Conservation (phyloP, 2,113 vertebrate genomes). For the Oriolus oriolus region DNA sequence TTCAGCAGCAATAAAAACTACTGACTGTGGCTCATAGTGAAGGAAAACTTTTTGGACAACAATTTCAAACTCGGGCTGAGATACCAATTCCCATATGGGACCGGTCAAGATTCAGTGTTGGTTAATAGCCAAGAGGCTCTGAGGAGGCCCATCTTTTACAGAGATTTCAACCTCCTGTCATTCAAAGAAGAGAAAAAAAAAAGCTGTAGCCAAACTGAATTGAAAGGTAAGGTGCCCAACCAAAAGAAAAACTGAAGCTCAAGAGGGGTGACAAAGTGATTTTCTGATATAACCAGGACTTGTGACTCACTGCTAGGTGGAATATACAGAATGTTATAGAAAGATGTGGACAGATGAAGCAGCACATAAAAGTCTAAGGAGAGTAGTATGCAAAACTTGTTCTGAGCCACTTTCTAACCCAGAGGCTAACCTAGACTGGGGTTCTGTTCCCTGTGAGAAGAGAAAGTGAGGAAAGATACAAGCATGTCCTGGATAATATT, state of each 20-base stretch:
- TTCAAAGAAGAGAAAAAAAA: neutral
- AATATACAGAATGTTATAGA: neutral
- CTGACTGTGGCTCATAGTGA: neutral
- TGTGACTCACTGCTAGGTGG: neutral
- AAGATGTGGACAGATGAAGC: neutral
- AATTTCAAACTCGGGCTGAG: neutral
- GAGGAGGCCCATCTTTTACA: neutral
- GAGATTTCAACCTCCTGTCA: neutral
- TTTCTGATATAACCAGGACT: neutral
- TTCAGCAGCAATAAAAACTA: neutral
- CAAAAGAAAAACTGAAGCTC: neutral
- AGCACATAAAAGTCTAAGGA: neutral
- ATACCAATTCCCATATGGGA: neutral
- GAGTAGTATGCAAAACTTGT: neutral
- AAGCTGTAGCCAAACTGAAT: neutral
- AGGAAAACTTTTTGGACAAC: neutral
- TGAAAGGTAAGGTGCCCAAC: neutral
- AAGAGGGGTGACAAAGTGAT: accelerated
- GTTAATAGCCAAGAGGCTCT: neutral
- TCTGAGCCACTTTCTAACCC: neutral
- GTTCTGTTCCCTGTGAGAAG: neutral
- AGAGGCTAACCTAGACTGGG: neutral
- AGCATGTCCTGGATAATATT: neutral
- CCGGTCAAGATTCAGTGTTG: neutral
- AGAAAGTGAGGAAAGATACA: neutral